phyloP scores from a whole-genome alignment of 2,113 vertebrate species.

The Ceuthmochares aereus region DNA sequence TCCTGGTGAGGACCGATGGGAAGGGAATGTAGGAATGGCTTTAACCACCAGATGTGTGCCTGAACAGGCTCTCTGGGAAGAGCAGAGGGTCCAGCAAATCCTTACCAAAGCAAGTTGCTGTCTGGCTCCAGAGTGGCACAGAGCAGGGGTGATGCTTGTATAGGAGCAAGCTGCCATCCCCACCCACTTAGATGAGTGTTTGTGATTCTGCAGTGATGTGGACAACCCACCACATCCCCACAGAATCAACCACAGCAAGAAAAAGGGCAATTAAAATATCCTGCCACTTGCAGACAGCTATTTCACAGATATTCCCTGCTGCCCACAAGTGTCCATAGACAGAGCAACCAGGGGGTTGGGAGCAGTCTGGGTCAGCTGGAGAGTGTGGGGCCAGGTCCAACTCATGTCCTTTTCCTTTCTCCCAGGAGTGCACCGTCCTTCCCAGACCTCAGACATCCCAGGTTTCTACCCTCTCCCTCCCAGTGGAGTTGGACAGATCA shows the following conservation, averaged over 20 bases:
- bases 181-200: accelerated
- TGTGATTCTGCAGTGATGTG: neutral
- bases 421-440: constrained; percentile 90
- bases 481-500: constrained; percentile 91
- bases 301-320: neutral
- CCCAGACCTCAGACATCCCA: constrained; percentile 91
- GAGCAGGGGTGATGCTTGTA: neutral
- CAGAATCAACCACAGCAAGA: neutral
- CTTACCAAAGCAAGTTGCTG: neutral
- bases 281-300: neutral
- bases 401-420: constrained; percentile 7
- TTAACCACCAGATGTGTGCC: neutral
- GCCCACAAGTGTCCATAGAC: neutral
- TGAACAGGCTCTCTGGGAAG: neutral
- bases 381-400: neutral
- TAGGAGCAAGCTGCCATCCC: neutral
- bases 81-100: neutral
- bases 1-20: neutral
- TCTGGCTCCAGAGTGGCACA: neutral
- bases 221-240: neutral
- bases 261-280: neutral
- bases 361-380: accelerated
- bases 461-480: constrained; percentile 94
- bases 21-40: neutral
- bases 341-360: neutral